phyloP scores from a whole-genome alignment of 2,113 vertebrate genomes.

The Delphinapterus leucas region DNA sequence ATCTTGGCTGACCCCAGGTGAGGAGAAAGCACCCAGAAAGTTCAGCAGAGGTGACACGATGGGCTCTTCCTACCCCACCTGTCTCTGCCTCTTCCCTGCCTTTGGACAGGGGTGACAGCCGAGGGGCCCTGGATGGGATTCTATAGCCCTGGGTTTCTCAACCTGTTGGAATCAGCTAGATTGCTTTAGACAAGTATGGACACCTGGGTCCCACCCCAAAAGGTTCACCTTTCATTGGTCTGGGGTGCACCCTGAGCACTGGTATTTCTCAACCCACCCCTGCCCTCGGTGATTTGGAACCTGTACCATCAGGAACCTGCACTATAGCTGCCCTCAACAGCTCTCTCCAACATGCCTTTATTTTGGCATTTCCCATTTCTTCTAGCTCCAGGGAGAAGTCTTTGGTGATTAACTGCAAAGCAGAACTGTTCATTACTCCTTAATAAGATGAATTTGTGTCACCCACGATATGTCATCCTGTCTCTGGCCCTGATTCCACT shows the following conservation, averaged over 20 bases:
- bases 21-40: accelerated
- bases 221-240: background rate
- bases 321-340: background rate
- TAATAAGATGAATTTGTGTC: background rate
- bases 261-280: background rate
- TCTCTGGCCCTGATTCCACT: background rate
- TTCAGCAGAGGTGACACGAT: accelerated
- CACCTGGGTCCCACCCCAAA: background rate
- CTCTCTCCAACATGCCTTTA: accelerated
- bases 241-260: no score
- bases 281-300: background rate
- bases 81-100: background rate
- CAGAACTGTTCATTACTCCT: constrained; percentile 19
- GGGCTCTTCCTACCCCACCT: accelerated
- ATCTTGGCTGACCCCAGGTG: accelerated
- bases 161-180: background rate
- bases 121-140: accelerated
- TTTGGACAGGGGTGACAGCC: accelerated
- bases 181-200: background rate
- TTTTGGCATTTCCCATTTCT: accelerated
- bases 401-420: background rate
- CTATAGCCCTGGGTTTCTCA: background rate
- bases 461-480: background rate
- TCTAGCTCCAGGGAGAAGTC: background rate
- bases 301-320: background rate